Base-by-base conservation (phyloP, 1,140 invertebrate genomes). In the Metopolophium dirhodum region DNA sequence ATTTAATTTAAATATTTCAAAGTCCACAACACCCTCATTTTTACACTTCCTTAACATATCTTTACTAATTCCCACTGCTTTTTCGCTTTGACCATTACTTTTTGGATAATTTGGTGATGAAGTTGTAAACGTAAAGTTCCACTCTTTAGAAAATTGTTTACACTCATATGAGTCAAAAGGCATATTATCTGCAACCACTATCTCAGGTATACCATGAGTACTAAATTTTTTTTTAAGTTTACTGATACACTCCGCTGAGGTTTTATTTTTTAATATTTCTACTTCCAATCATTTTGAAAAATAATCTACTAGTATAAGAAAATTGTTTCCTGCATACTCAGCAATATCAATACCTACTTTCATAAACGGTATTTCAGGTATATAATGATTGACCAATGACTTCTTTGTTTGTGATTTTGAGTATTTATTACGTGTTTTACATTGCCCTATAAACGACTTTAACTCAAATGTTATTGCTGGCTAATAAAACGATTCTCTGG, bases 141-240 rank as follows among this genome's bases (percentile, higher is more conserved):
- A 94, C 22, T 90, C 41, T 94, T 93, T 93, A 6, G 88, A 61
- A 85, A 94, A 94, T 57, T 94, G 14, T 51, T 83, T 91, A 47
- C 83, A 93, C 82, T 93, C 26, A 83, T 47, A 18, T 30, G 90
- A 94, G 18, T 54, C 85, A 90, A 93, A 94, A 54, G 94, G 87
- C 51, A 94, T 94, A 91, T 95, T 94, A 90, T 95, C 95, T 3
- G 94, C 94, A 6, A 95, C 94, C 1, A 95, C 85, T 54, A 90
- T 86, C 26, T 94, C 91, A 22, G 95, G 95, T 35, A 95, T 93
- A 6, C 95, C 94, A 94, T 94, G 94, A 51, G 26, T 35, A 47
- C 94, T 88, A 94, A 95, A 95, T 20, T 94, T 94, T 30, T 93
- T 87, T 49, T 94, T 94, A 37, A 94, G 61, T 86, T 47, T 68